A percentile compares a stretch with the other conserved stretches of the same genome.
phyloP scores from a whole-genome alignment of 2,888 invertebrate species.

The Tenthredo livida region DNA sequence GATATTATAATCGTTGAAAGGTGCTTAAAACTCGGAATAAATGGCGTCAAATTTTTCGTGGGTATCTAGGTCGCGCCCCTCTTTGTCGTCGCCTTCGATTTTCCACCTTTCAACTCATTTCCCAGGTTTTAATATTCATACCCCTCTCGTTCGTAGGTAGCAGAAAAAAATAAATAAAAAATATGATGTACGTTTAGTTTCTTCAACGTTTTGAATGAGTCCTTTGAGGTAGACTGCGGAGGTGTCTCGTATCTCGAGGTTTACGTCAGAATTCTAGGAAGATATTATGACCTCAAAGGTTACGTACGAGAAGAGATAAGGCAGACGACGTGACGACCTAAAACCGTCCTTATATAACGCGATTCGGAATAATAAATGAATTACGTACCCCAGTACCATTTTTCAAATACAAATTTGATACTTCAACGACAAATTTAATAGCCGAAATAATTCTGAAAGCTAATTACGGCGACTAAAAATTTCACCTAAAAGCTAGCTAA shows the following conservation, averaged over 20 bases:
- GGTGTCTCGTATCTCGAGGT: not conserved
- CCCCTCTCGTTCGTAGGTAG: not conserved
- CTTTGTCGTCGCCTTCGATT: not conserved
- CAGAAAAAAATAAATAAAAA: too few species aligned
- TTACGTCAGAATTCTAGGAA: not conserved
- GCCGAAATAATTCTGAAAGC: not conserved
- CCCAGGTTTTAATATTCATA: conserved; percentile 19
- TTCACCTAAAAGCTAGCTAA: not conserved
- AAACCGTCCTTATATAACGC: not conserved
- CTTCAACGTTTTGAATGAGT: conserved; percentile 30
- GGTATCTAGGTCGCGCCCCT: not conserved
- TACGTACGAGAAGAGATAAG: not conserved
- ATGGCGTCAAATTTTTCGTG: not conserved
- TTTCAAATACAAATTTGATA: too few species aligned
- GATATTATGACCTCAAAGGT: conserved; percentile 19
- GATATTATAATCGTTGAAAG: too few species aligned
- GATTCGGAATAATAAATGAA: not conserved
- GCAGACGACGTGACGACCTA: not conserved
- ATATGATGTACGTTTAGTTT: not conserved
- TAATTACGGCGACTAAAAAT: not conserved
- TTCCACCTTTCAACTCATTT: not conserved
- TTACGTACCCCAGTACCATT: not conserved
- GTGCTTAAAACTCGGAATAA: not conserved
- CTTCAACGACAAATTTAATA: not conserved
- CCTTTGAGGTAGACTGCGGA: conserved; percentile 25